These are phyloP conservation scores for Ptiloglossa arizonensis DNA, from an alignment of 1,140 invertebrate species.

Conservation along the genomic window DNA sequence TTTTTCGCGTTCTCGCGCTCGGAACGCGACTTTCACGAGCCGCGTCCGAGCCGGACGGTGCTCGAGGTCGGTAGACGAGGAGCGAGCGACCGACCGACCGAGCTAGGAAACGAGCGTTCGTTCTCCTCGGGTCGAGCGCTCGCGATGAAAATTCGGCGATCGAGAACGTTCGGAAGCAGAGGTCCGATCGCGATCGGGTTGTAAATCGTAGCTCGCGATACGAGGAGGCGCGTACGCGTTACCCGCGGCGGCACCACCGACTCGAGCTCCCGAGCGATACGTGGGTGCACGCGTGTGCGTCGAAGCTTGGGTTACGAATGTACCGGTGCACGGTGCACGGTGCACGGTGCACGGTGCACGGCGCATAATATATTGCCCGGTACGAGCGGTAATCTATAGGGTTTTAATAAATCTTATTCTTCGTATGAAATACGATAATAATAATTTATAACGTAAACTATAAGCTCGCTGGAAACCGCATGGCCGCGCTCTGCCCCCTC, in stretches of 20 bases:
- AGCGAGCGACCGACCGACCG: no score
- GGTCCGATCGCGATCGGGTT: not conserved
- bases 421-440: slow-evolving; percentile 80
- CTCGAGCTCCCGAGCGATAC: slow-evolving; percentile 28
- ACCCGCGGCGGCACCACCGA: not conserved
- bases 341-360: slow-evolving; percentile 47
- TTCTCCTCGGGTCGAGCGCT: no score
- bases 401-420: slow-evolving; percentile 81
- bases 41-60: no score
- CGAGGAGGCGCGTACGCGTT: slow-evolving; percentile 11
- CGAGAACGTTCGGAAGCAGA: not conserved
- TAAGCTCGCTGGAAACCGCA: slow-evolving; percentile 73
- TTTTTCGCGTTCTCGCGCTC: not conserved
- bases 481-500: slow-evolving; percentile 31
- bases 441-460: slow-evolving; percentile 81
- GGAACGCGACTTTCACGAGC: slow-evolving; percentile 9
- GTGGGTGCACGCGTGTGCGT: slow-evolving; percentile 45
- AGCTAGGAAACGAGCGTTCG: no score
- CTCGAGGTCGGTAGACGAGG: no score
- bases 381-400: slow-evolving; percentile 76
- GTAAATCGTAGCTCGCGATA: not conserved
- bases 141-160: no score
- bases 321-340: slow-evolving; percentile 49
- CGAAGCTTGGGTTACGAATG: slow-evolving; percentile 47
- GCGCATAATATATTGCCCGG: slow-evolving; percentile 72